Evolutionary conservation across 2,113 vertebrate species (phyloP).

Genomic region (Macrotis lagotis): DNA sequence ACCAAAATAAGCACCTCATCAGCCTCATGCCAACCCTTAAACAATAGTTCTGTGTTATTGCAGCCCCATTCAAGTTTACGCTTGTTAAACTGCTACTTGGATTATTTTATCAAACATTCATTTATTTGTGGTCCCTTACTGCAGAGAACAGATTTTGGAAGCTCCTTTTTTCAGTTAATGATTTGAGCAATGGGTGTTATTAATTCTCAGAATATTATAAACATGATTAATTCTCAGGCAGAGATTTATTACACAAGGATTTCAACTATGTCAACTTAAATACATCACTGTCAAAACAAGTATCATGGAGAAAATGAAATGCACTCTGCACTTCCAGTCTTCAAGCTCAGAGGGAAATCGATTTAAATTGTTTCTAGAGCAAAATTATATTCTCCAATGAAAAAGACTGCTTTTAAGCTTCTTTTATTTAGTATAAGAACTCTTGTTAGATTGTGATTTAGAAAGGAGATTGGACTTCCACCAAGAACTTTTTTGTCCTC

Average conservation of each 20-base stretch:
- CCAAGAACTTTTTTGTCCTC: slow-evolving; percentile 21
- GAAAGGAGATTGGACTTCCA: slow-evolving; percentile 68
- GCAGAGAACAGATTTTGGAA: slow-evolving; percentile 88
- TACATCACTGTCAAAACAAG: slow-evolving; percentile 87
- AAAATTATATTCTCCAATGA: slow-evolving; percentile 81
- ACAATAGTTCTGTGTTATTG: slow-evolving; percentile 98
- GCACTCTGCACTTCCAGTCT: slow-evolving; percentile 66
- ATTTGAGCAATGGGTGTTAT: slow-evolving; percentile 93
- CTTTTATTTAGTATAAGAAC: slow-evolving; percentile 69
- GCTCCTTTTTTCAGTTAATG: slow-evolving; percentile 93
- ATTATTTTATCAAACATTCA: slow-evolving; percentile 99
- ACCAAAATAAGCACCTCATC: slow-evolving; percentile 96
- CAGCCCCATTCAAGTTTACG: slow-evolving; percentile 93
- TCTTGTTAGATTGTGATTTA: slow-evolving; percentile 77
- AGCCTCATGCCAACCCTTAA: slow-evolving; percentile 97
- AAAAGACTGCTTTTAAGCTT: slow-evolving; percentile 69
- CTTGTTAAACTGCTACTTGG: slow-evolving; percentile 99
- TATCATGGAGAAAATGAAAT: slow-evolving; percentile 78
- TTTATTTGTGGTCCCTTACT: slow-evolving; percentile 91
- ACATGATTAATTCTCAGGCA: slow-evolving; percentile 97
- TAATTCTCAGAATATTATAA: slow-evolving; percentile 95
- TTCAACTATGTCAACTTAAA: slow-evolving; percentile 90
- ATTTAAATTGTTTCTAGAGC: slow-evolving; percentile 74
- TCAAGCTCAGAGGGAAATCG: slow-evolving; percentile 68
- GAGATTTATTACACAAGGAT: slow-evolving; percentile 91